phyloP scores from a whole-genome alignment of 2,797 vertebrate species.

The Poecilia picta region DNA sequence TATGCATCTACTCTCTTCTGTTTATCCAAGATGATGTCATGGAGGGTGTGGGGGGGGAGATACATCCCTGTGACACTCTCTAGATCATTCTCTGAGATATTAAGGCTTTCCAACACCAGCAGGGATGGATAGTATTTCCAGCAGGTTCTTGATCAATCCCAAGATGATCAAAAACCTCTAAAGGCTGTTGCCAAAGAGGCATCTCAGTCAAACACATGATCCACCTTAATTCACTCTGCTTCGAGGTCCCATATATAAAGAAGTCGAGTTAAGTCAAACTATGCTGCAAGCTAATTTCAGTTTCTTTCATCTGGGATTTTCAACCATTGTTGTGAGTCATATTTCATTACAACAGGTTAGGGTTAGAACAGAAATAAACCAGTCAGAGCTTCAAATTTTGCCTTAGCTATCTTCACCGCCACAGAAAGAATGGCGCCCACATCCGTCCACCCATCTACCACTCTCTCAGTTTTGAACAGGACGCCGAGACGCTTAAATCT shows the following conservation, averaged over 20 bases:
- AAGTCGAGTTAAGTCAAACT: neutral
- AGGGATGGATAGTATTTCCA: neutral
- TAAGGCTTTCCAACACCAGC: neutral
- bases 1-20: neutral
- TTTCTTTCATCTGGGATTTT: neutral
- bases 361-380: neutral
- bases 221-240: neutral
- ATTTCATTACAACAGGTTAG: neutral
- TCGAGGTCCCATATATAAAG: neutral
- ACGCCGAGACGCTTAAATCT: neutral
- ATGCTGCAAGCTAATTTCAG: neutral
- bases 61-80: neutral
- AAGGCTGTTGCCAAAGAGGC: neutral
- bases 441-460: neutral
- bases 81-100: neutral
- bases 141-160: neutral
- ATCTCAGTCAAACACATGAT: neutral
- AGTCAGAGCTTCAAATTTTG: neutral
- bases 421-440: neutral
- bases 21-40: neutral
- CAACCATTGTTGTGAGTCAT: neutral
- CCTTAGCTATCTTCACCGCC: neutral
- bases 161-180: neutral
- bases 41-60: neutral
- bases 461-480: neutral